Percentiles rank a stretch among this genome's conserved stretches.
phyloP scores from a whole-genome alignment of 2,888 invertebrate genomes.

The Mimumesa dahlbomi region DNA sequence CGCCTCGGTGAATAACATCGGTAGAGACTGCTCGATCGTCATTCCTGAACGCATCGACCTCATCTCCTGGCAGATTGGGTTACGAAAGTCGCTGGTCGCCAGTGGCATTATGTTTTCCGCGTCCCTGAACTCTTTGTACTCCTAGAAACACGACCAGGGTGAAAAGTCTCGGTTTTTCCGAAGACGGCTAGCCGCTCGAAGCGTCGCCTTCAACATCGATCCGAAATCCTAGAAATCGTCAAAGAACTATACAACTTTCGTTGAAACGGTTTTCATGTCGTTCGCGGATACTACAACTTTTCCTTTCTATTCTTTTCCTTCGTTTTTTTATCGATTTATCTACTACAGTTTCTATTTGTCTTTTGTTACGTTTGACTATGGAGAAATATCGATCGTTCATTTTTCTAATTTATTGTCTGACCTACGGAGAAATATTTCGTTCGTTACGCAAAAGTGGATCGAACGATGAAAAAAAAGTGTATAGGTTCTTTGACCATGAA shows the following conservation, averaged over 20 bases:
- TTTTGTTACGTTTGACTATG: too few species aligned
- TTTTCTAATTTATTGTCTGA: too few species aligned
- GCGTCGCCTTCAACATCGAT: conserved; percentile 18
- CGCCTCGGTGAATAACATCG: conserved; percentile 33
- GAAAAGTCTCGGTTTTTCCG: conserved; percentile 45
- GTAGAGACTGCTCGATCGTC: conserved; percentile 20
- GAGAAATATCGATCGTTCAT: too few species aligned
- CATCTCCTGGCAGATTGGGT: conserved; percentile 91
- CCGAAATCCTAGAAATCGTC: conserved; percentile 10
- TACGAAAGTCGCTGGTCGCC: conserved; percentile 91
- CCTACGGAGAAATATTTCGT: too few species aligned
- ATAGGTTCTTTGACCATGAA: conserved; percentile 3
- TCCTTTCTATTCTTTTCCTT: too few species aligned
- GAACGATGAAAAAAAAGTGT: neutral
- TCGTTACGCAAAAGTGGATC: neutral
- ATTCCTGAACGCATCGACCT: conserved; percentile 81
- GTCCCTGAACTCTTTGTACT: conserved; percentile 94
- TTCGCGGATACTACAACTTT: too few species aligned
- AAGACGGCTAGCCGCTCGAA: conserved; percentile 6
- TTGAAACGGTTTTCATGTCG: neutral
- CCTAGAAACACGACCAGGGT: conserved; percentile 82
- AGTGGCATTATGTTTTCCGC: conserved; percentile 94
- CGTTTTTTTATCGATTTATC: too few species aligned
- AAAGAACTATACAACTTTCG: conserved; percentile 12
- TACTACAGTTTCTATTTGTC: too few species aligned